These are phyloP conservation scores for Lapara coniferarum DNA, from an alignment of 2,888 invertebrate species.

Conservation along the genomic window DNA sequence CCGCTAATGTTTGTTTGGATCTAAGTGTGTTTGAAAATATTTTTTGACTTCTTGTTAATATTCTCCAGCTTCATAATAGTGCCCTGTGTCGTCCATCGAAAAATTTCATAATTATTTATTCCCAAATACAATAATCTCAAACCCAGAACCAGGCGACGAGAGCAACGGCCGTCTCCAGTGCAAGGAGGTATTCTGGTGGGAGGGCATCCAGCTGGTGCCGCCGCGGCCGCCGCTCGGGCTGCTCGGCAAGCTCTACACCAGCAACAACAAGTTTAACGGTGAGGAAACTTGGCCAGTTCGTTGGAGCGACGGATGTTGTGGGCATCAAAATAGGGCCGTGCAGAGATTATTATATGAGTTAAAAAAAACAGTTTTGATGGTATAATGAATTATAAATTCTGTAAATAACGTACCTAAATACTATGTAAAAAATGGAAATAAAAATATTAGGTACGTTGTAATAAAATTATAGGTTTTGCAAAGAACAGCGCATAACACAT, in stretches of 20 bases:
- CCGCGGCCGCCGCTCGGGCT: slow-evolving; percentile 85
- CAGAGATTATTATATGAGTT: neutral
- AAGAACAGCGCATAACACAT: no score
- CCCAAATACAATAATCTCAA: neutral
- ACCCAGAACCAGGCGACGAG: slow-evolving; percentile 69
- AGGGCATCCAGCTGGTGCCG: slow-evolving; percentile 86
- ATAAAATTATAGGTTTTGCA: no score
- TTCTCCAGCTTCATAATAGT: no score
- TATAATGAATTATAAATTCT: neutral
- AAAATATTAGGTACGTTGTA: no score
- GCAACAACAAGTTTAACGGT: slow-evolving; percentile 80
- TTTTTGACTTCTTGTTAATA: no score
- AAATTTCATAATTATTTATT: no score
- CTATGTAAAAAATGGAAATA: no score
- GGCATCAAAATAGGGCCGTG: neutral
- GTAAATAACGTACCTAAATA: no score
- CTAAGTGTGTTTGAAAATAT: no score
- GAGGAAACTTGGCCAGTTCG: slow-evolving; percentile 1
- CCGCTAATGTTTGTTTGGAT: no score
- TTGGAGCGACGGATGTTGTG: neutral
- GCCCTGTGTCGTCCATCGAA: no score
- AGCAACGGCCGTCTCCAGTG: slow-evolving; percentile 82
- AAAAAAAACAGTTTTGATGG: no score
- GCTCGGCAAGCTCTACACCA: slow-evolving; percentile 81
- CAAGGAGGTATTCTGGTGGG: slow-evolving; percentile 89